Percentiles rank a stretch among this genome's conserved stretches.
Conservation (phyloP, 2,113 vertebrate genomes). For the Brachypteracias leptosomus region DNA sequence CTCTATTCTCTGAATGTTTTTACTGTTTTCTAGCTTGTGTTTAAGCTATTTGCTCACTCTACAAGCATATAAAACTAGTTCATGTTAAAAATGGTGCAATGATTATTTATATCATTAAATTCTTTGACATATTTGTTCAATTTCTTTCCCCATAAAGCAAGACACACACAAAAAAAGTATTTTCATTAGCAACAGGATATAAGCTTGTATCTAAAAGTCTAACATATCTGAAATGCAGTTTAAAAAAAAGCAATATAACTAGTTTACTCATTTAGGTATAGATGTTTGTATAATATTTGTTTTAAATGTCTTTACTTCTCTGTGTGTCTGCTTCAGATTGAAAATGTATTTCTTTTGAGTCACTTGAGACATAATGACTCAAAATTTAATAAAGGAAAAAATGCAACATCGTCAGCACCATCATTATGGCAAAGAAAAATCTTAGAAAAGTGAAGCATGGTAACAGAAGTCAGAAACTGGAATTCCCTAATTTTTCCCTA, state of each 20-base stretch:
- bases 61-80: not conserved
- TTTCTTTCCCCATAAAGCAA: not conserved
- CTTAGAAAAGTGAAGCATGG: not conserved
- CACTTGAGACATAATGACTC: not conserved
- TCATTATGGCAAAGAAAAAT: not conserved
- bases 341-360: not conserved
- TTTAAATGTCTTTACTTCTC: not conserved
- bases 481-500: not conserved
- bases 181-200: not conserved
- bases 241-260: not conserved
- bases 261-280: not conserved
- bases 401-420: rapidly evolving
- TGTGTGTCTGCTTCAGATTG: not conserved
- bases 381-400: not conserved
- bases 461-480: not conserved
- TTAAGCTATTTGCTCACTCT: not conserved
- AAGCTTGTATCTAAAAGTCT: not conserved
- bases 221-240: not conserved
- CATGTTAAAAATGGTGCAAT: not conserved
- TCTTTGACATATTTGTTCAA: not conserved
- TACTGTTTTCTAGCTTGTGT: not conserved
- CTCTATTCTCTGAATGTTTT: not conserved
- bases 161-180: not conserved
- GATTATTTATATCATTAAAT: slow-evolving; percentile 2
- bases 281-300: not conserved